phyloP scores from a whole-genome alignment of 2,797 vertebrate genomes.

The Diplodus sargus region DNA sequence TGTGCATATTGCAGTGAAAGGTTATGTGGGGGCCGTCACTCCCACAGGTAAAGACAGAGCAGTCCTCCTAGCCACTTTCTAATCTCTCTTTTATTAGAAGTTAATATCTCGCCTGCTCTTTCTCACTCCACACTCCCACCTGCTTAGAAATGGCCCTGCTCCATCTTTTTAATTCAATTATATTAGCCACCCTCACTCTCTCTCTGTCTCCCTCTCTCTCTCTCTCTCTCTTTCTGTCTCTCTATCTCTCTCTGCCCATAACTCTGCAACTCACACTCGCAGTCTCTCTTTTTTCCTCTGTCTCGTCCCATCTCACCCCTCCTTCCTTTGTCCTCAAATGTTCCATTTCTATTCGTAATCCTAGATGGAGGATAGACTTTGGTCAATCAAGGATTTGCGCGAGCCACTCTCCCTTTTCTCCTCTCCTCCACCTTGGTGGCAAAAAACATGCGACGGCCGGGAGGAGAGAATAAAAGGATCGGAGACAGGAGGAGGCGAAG shows the following conservation, averaged over 20 bases:
- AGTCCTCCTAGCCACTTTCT: slow-evolving; percentile 83
- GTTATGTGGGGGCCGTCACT: slow-evolving; percentile 79
- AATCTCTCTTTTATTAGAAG: slow-evolving; percentile 87
- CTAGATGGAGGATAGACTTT: slow-evolving; percentile 81
- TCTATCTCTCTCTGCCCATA: slow-evolving; percentile 62
- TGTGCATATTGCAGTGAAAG: slow-evolving; percentile 82
- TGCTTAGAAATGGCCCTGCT: slow-evolving; percentile 83
- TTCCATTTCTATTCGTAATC: slow-evolving; percentile 83
- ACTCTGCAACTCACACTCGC: slow-evolving; percentile 67
- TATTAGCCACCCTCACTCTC: slow-evolving; percentile 73
- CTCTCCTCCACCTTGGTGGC: slow-evolving; percentile 60
- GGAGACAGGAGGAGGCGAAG: slow-evolving; percentile 31
- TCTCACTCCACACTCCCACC: slow-evolving; percentile 81
- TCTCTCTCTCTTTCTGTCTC: slow-evolving; percentile 48
- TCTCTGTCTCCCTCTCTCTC: slow-evolving; percentile 40
- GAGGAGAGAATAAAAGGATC: slow-evolving; percentile 59
- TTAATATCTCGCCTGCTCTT: slow-evolving; percentile 83
- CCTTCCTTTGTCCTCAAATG: slow-evolving; percentile 80
- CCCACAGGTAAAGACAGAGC: slow-evolving; percentile 83
- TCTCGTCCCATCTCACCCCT: slow-evolving; percentile 63
- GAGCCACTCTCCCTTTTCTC: slow-evolving; percentile 70
- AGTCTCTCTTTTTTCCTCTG: slow-evolving; percentile 35
- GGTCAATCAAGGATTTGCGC: slow-evolving; percentile 84
- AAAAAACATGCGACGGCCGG: slow-evolving; percentile 69
- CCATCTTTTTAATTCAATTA: slow-evolving; percentile 87